phyloP scores from a whole-genome alignment of 2,888 invertebrate species.

The Caenorhabditis virilis region DNA sequence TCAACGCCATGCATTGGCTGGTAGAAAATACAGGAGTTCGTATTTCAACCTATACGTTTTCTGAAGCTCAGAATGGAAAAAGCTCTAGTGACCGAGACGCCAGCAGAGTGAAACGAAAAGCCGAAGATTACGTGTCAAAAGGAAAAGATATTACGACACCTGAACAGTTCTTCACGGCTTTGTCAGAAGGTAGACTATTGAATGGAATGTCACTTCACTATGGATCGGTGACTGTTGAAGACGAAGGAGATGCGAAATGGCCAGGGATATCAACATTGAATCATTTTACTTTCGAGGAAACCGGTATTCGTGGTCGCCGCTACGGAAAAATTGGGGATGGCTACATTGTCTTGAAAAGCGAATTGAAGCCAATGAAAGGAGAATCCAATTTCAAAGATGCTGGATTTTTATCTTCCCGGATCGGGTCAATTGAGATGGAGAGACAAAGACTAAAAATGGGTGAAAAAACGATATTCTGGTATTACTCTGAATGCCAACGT shows the following conservation, averaged over 20 bases:
- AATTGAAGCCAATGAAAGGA: too few relatives aligned
- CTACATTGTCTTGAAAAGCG: neutral
- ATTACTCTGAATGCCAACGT: too few relatives aligned
- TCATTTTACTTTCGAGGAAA: conserved; percentile 2
- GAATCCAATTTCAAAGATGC: too few relatives aligned
- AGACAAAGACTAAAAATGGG: too few relatives aligned
- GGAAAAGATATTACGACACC: neutral
- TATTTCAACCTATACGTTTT: conserved; percentile 1
- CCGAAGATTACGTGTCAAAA: neutral
- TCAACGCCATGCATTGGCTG: neutral
- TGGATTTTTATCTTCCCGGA: too few relatives aligned
- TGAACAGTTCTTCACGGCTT: neutral
- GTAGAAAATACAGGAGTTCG: neutral
- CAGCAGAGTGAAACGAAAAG: conserved; percentile 2
- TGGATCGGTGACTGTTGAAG: neutral
- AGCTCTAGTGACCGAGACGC: conserved; percentile 5
- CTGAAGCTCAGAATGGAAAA: conserved; percentile 11
- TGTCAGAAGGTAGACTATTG: neutral
- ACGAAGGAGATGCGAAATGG: neutral
- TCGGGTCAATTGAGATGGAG: too few relatives aligned
- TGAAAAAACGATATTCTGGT: too few relatives aligned
- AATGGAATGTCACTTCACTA: conserved; percentile 6
- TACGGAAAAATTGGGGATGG: conserved; percentile 7
- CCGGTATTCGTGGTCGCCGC: neutral
- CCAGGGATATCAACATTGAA: neutral